These are phyloP conservation scores for Drosophila bipectinata DNA, from an alignment of 1,140 invertebrate species.

Conservation along the genomic window DNA sequence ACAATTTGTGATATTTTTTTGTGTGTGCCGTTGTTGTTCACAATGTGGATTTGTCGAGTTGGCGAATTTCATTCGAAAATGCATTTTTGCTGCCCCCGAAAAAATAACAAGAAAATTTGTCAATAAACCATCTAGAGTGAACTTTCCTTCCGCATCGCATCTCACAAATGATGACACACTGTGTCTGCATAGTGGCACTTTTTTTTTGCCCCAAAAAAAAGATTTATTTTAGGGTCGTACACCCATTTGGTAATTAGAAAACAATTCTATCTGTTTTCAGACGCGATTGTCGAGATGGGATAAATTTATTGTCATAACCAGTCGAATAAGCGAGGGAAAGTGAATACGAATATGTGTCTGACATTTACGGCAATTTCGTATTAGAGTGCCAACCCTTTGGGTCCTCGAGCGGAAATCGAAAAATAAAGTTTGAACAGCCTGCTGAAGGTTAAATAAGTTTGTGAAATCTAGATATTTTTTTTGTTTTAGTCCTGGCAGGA, in stretches of 20 bases:
- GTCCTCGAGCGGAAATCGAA: constrained; percentile 48
- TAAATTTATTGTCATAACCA: constrained; percentile 44
- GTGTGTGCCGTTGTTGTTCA: constrained; percentile 32
- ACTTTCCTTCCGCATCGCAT: constrained; percentile 15
- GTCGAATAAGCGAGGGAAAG: constrained; percentile 25
- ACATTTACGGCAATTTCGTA: constrained; percentile 37
- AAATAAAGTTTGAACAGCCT: constrained; percentile 53
- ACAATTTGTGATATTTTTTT: constrained; percentile 2
- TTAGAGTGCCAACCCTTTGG: constrained; percentile 33
- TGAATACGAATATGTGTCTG: constrained; percentile 36
- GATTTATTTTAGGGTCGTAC: constrained; percentile 36
- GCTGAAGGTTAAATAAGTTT: constrained; percentile 49
- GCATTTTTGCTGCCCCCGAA: constrained; percentile 30
- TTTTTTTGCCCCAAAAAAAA: neutral
- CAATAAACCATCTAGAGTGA: constrained; percentile 28
- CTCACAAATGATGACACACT: constrained; percentile 22
- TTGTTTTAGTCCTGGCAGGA: constrained; percentile 36
- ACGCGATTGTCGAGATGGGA: constrained; percentile 32
- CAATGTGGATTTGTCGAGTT: constrained; percentile 49
- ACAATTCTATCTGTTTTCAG: constrained; percentile 25
- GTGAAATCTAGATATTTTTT: constrained; percentile 20
- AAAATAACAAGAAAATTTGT: constrained; percentile 34
- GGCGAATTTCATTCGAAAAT: constrained; percentile 56
- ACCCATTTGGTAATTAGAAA: constrained; percentile 46
- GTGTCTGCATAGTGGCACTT: constrained; percentile 12